These are phyloP conservation scores for Myotis planiceps DNA, from an alignment of 2,797 vertebrate species.

Conservation along the genomic window DNA sequence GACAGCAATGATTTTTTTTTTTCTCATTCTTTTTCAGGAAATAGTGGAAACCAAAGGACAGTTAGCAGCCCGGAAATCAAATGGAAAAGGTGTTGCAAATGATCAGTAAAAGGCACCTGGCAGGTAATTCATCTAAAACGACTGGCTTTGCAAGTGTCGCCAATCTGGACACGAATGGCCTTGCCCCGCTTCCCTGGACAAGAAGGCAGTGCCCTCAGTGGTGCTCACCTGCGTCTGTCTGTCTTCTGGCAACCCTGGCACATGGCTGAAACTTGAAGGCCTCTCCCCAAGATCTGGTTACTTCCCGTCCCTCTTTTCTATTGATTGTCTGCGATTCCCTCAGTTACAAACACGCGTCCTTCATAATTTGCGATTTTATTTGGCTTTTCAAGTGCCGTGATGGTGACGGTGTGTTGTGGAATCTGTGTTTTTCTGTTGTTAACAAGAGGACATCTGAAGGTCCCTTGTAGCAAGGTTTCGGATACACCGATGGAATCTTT, in stretches of 20 bases:
- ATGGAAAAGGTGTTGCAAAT: neutral
- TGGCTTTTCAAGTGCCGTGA: conserved; percentile 52
- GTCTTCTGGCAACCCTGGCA: conserved; percentile 76
- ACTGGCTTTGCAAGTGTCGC: neutral
- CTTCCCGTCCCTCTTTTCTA: conserved; percentile 73
- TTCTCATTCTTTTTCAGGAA: neutral
- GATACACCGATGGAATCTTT: conserved; percentile 23
- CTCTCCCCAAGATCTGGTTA: conserved; percentile 64
- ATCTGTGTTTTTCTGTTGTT: neutral
- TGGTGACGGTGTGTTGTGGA: conserved; percentile 34
- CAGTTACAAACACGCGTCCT: conserved; percentile 39
- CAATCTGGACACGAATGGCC: neutral
- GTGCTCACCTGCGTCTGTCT: conserved; percentile 86
- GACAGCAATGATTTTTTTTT: neutral
- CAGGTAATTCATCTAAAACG: neutral
- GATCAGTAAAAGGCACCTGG: conserved; percentile 15
- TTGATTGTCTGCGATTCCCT: conserved; percentile 47
- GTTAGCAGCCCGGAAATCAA: neutral
- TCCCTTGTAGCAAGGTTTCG: neutral
- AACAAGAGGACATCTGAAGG: conserved; percentile 47
- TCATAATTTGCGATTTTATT: conserved; percentile 39
- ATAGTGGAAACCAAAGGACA: conserved; percentile 7
- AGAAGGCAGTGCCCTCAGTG: neutral
- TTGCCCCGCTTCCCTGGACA: neutral
- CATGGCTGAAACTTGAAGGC: conserved; percentile 59